A percentile compares a stretch with the other conserved stretches of the same genome.
These are phyloP conservation scores for Ernsta delagoae DNA, from an alignment of 2,888 invertebrate genomes.

Conservation along the genomic window DNA sequence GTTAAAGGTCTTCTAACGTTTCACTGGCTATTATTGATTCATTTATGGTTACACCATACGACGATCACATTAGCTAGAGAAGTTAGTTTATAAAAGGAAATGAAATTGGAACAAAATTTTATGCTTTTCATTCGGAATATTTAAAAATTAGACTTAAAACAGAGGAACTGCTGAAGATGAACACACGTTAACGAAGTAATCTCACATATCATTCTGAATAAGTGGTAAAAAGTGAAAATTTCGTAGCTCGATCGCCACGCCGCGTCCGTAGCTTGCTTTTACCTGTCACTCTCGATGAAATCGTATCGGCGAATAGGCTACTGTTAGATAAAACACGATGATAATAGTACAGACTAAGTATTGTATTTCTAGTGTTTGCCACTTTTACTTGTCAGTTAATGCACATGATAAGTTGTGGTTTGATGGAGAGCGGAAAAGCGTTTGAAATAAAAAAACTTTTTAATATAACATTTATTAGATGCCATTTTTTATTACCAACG, in stretches of 20 bases:
- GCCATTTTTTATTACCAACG: too few relatives aligned
- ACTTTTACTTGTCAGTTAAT: not conserved
- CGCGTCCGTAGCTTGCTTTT: conserved; percentile 24
- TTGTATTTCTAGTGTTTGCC: not conserved
- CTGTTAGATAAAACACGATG: conserved; percentile 2
- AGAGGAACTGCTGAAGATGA: too few relatives aligned
- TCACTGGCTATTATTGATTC: not conserved
- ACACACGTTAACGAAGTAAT: too few relatives aligned
- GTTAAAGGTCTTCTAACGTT: not conserved
- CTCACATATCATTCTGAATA: not conserved
- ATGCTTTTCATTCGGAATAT: too few relatives aligned
- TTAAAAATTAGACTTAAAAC: too few relatives aligned
- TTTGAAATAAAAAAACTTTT: not conserved
- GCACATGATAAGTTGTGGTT: not conserved
- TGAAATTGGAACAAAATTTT: too few relatives aligned
- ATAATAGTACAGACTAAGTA: not conserved
- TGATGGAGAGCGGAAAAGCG: not conserved
- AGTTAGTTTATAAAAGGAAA: too few relatives aligned
- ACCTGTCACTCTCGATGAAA: conserved; percentile 29
- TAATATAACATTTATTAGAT: too few relatives aligned
- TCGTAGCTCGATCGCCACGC: not conserved
- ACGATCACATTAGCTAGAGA: too few relatives aligned
- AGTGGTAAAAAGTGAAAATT: conserved; percentile 33
- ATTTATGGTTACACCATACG: too few relatives aligned
- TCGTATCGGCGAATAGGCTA: conserved; percentile 17